These are phyloP conservation scores for Noctuana brunneofusca DNA, from an alignment of 2,888 invertebrate species.

Conservation along the genomic window DNA sequence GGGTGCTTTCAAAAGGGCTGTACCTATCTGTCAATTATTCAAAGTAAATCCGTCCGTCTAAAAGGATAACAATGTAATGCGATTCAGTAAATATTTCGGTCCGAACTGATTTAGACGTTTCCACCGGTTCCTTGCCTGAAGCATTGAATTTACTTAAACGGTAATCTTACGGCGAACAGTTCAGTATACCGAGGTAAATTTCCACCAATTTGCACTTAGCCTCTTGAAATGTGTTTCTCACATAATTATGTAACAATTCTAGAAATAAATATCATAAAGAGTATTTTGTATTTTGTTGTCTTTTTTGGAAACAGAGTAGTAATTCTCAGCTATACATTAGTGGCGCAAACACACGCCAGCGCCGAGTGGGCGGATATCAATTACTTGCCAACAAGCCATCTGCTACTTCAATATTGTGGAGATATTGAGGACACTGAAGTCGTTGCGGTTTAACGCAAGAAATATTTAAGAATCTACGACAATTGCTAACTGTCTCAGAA, in stretches of 20 bases:
- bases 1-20: background rate
- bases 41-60: conserved; percentile 36
- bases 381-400: conserved; percentile 28
- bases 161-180: conserved; percentile 4
- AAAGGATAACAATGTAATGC: conserved; percentile 41
- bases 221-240: no score
- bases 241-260: no score
- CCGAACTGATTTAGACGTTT: background rate
- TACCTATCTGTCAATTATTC: conserved; percentile 34
- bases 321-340: conserved; percentile 20
- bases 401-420: conserved; percentile 18
- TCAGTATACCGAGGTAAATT: no score
- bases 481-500: background rate
- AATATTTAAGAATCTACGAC: background rate
- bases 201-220: no score
- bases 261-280: background rate
- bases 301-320: conserved; percentile 11
- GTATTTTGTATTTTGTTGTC: background rate
- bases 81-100: conserved; percentile 15
- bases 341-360: conserved; percentile 12
- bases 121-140: conserved; percentile 9
- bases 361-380: conserved; percentile 19
- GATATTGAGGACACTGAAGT: conserved; percentile 5
- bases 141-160: conserved; percentile 18
- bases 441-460: background rate